Evolutionary conservation across 2,888 invertebrate species (phyloP).

Genomic region (Zaprionus bogoriensis): DNA sequence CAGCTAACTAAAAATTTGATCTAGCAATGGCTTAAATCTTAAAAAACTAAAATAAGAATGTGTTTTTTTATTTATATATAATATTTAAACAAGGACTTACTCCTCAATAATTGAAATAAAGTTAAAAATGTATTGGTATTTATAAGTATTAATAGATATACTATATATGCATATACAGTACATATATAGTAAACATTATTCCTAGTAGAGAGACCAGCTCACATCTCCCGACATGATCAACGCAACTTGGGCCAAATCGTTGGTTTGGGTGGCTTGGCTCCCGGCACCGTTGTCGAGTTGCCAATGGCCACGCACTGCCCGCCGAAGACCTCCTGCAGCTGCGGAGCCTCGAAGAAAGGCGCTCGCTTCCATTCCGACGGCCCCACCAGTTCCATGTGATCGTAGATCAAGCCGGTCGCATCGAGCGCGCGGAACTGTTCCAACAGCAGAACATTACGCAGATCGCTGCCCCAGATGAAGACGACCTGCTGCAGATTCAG

Average conservation of each 20-base stretch:
- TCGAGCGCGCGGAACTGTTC: slow-evolving; percentile 92
- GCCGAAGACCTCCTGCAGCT: slow-evolving; percentile 66
- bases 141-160: too few species aligned
- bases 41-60: too few species aligned
- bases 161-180: too few species aligned
- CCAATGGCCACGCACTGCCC: slow-evolving; percentile 70
- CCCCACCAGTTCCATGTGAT: slow-evolving; percentile 87
- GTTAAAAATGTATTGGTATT: too few species aligned
- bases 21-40: too few species aligned
- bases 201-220: too few species aligned
- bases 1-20: too few species aligned
- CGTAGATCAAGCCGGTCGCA: slow-evolving; percentile 97
- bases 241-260: slow-evolving; percentile 70
- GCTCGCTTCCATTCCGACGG: slow-evolving; percentile 67
- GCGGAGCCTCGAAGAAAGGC: slow-evolving; percentile 62
- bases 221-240: slow-evolving; percentile 2
- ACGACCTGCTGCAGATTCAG: slow-evolving; percentile 91
- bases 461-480: slow-evolving; percentile 98
- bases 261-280: slow-evolving; percentile 68
- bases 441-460: slow-evolving; percentile 91
- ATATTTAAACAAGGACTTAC: too few species aligned
- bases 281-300: slow-evolving; percentile 61
- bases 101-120: too few species aligned
- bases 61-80: too few species aligned
- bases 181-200: too few species aligned